phyloP scores from a whole-genome alignment of 2,888 invertebrate species.

The Lycocerus yunnanus region DNA sequence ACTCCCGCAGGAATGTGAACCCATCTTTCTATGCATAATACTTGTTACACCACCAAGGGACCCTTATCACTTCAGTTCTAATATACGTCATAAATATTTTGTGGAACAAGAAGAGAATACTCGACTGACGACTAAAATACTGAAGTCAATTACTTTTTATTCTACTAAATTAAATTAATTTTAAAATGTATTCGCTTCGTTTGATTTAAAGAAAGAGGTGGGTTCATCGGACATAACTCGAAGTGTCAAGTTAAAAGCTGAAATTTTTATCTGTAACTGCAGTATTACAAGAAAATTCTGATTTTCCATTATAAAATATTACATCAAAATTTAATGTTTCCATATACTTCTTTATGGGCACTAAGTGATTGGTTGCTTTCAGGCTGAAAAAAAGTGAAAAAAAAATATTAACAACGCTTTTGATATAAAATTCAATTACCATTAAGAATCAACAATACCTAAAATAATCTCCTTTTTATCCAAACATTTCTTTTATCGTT shows the following conservation, averaged over 20 bases:
- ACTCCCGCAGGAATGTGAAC: too few relatives aligned
- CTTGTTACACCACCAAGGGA: too few relatives aligned
- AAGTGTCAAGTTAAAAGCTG: neutral
- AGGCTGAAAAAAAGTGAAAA: too few relatives aligned
- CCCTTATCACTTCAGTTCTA: too few relatives aligned
- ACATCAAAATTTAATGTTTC: neutral
- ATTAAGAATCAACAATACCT: neutral
- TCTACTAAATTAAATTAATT: too few relatives aligned
- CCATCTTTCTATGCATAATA: too few relatives aligned
- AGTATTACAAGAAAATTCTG: neutral
- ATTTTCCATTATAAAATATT: neutral
- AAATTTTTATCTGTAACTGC: neutral
- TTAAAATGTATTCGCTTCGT: neutral
- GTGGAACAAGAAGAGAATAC: too few relatives aligned
- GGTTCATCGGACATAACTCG: neutral
- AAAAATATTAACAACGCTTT: neutral
- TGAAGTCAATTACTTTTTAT: too few relatives aligned
- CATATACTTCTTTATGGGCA: too few relatives aligned
- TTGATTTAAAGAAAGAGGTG: neutral
- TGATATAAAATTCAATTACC: neutral
- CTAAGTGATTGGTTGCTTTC: neutral
- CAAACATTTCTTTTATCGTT: constrained; percentile 1
- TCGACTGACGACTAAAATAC: too few relatives aligned
- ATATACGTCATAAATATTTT: too few relatives aligned
- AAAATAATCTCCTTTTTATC: neutral